Conservation (phyloP, 1,140 invertebrate genomes). For the Scaptomyza montana region DNA sequence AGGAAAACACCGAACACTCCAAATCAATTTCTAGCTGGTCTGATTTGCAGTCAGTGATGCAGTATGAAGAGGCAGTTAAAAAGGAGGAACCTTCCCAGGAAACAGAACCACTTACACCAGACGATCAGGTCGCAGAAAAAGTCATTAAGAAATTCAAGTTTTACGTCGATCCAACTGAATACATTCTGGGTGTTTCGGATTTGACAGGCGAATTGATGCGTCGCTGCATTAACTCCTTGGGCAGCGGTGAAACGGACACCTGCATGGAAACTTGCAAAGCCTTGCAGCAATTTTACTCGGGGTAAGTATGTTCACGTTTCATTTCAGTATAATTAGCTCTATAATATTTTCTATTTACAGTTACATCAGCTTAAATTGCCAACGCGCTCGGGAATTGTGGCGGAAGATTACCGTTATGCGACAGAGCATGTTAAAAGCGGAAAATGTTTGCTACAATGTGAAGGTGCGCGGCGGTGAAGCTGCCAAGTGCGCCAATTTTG, state of each 20-base stretch:
- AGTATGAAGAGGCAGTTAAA: slow-evolving; percentile 54
- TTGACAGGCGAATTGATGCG: slow-evolving; percentile 96
- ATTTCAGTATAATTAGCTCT: background rate
- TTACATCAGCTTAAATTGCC: slow-evolving; percentile 77
- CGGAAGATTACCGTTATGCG: slow-evolving; percentile 89
- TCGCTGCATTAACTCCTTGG: slow-evolving; percentile 92
- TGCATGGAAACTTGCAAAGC: slow-evolving; percentile 90
- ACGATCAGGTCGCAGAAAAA: slow-evolving; percentile 13
- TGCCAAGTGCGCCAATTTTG: slow-evolving; percentile 84
- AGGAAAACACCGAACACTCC: slow-evolving; percentile 51
- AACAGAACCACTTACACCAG: background rate
- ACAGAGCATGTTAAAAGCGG: slow-evolving; percentile 92
- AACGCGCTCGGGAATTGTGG: slow-evolving; percentile 87
- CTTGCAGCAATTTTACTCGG: slow-evolving; percentile 89
- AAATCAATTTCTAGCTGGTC: slow-evolving; percentile 73
- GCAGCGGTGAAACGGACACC: slow-evolving; percentile 89
- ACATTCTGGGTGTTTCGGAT: slow-evolving; percentile 92
- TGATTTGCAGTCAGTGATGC: slow-evolving; percentile 76
- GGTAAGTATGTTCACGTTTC: slow-evolving; percentile 57
- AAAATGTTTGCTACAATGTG: slow-evolving; percentile 93
- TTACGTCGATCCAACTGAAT: slow-evolving; percentile 74
- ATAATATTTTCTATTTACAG: slow-evolving; percentile 33
- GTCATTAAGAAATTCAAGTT: slow-evolving; percentile 73
- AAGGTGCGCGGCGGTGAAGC: slow-evolving; percentile 92
- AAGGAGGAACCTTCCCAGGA: slow-evolving; percentile 11